phyloP scores from a whole-genome alignment of 2,113 vertebrate genomes.

The Gobius niger region DNA sequence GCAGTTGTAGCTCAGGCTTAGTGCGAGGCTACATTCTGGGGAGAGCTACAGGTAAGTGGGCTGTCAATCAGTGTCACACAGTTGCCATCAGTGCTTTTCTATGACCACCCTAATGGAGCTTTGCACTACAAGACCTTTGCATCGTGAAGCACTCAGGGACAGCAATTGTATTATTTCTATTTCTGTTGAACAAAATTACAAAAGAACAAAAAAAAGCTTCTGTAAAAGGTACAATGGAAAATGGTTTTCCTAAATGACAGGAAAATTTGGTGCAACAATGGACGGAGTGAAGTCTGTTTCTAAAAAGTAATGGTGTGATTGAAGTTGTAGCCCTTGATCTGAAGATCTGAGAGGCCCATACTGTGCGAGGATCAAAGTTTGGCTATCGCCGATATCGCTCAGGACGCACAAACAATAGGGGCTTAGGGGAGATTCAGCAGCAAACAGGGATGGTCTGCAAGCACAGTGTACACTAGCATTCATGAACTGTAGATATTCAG shows the following conservation, averaged over 20 bases:
- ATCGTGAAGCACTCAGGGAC: neutral
- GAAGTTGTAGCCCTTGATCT: neutral
- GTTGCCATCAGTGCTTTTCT: neutral
- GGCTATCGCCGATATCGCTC: slow-evolving; percentile 1
- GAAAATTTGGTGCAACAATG: neutral
- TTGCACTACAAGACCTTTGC: neutral
- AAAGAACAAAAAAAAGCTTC: no score
- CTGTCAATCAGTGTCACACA: neutral
- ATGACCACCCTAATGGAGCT: neutral
- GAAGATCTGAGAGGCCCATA: slow-evolving; percentile 1
- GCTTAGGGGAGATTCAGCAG: slow-evolving; percentile 3
- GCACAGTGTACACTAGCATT: neutral
- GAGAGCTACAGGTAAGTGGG: slow-evolving; percentile 4
- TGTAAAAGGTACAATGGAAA: neutral
- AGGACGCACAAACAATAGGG: slow-evolving; percentile 8
- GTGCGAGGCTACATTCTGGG: neutral
- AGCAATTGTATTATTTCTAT: neutral
- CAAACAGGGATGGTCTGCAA: slow-evolving; percentile 1
- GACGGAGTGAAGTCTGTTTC: neutral
- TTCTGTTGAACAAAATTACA: no score
- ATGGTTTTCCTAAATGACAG: neutral
- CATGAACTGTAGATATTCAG: slow-evolving; percentile 4
- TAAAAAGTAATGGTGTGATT: slow-evolving; percentile 6
- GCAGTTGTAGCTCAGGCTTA: neutral
- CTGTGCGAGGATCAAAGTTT: slow-evolving; percentile 1